Conservation (phyloP, 2,113 vertebrate species). For the Stigmatopora nigra region DNA sequence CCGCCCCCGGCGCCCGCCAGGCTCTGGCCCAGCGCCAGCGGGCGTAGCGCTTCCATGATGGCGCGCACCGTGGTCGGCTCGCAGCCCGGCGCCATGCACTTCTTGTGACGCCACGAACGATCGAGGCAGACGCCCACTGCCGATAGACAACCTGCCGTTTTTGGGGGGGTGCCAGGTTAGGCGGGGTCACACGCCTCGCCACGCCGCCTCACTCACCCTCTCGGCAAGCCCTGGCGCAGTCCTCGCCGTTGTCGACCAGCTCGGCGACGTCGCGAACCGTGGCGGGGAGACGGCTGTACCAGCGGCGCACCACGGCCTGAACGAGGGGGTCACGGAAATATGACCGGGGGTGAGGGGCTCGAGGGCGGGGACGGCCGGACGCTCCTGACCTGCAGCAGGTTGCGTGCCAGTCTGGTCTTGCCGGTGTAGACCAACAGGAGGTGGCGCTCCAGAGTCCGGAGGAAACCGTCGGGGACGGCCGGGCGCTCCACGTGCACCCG, state of each 20-base stretch:
- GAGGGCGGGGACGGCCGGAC: too few relatives aligned
- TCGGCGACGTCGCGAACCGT: conserved; percentile 71
- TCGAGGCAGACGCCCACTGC: conserved; percentile 76
- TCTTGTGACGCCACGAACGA: conserved; percentile 88
- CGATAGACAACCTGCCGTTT: conserved; percentile 70
- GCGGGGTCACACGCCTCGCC: too few relatives aligned
- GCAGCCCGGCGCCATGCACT: conserved; percentile 85
- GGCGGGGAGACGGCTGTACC: conserved; percentile 82
- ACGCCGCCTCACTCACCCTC: conserved; percentile 61
- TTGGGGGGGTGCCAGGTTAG: neutral
- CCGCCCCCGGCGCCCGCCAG: conserved; percentile 88
- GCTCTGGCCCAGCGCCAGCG: conserved; percentile 80
- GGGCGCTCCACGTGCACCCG: conserved; percentile 80
- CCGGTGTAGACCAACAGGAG: conserved; percentile 91
- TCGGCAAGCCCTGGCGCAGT: conserved; percentile 75
- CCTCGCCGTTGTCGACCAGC: conserved; percentile 78
- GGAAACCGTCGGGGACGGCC: conserved; percentile 64
- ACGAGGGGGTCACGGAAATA: too few relatives aligned
- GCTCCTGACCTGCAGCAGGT: conserved; percentile 83
- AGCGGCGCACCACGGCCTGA: conserved; percentile 89
- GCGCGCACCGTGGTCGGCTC: conserved; percentile 76
- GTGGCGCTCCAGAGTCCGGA: conserved; percentile 74
- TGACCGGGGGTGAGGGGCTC: too few relatives aligned
- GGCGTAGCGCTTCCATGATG: conserved; percentile 78
- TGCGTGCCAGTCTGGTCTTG: conserved; percentile 89